phyloP scores from a whole-genome alignment of 2,888 invertebrate genomes.

The Hartigia nigra region DNA sequence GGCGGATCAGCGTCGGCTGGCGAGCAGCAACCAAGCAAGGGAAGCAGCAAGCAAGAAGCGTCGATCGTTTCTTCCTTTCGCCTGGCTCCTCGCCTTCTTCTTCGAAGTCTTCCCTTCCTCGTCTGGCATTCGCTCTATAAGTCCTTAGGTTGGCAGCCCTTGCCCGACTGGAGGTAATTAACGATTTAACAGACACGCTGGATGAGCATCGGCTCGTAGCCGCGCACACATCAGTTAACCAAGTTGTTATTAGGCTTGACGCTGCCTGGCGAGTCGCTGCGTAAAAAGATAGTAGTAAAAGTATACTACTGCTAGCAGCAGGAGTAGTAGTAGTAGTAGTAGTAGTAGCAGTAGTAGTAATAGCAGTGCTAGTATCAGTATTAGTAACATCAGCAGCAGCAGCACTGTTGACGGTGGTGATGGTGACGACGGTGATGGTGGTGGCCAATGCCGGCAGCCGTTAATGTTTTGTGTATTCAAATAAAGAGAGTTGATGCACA shows the following conservation, averaged over 20 bases:
- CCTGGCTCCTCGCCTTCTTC: constrained; percentile 5
- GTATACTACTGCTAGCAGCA: not conserved
- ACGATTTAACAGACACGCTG: constrained; percentile 59
- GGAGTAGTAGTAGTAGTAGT: not conserved
- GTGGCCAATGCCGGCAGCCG: constrained; percentile 34
- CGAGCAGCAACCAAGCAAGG: constrained; percentile 20
- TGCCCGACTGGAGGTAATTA: constrained; percentile 47
- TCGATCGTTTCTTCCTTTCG: constrained; percentile 36
- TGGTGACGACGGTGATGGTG: not conserved
- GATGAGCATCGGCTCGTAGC: constrained; percentile 45
- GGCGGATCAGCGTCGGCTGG: constrained; percentile 54
- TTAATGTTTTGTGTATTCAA: constrained; percentile 63
- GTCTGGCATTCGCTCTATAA: constrained; percentile 13
- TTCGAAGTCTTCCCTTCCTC: constrained; percentile 15
- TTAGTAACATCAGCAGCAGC: not conserved
- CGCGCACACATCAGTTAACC: constrained; percentile 46
- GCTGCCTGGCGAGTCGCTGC: constrained; percentile 19
- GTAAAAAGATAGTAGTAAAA: not conserved
- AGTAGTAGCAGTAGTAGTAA: not conserved
- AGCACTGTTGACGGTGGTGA: not conserved
- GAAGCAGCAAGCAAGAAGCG: constrained; percentile 32
- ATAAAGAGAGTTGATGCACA: constrained; percentile 54
- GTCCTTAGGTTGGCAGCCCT: constrained; percentile 19
- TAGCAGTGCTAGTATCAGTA: not conserved
- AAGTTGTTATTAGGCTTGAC: constrained; percentile 54